Evolutionary conservation across 35 echinoderm and acorn worm genomes (phyloP), one percentile per base, ranked within the genome.

Genomic region (Chiridota heheva): DNA sequence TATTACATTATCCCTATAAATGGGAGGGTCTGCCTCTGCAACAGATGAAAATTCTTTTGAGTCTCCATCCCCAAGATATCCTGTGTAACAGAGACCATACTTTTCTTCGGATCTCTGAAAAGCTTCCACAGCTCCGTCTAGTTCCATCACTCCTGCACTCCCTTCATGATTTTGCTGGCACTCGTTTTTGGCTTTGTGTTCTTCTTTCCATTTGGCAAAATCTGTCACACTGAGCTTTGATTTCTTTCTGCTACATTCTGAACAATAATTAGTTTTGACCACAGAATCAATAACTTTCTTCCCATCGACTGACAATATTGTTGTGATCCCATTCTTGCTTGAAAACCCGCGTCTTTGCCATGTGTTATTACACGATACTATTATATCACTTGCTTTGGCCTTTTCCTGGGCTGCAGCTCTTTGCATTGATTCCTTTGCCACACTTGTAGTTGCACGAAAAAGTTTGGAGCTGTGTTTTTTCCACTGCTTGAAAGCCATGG

Each of bases 291-390:
- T 2, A 42, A 74, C 70, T 26, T 74, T 74, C 44, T 74, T 74
- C 25, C 70, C 70, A 49, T 29, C 37, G 4, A 74, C 70, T 20
- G 27, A 36, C 10, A 74, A 27, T 2, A 17, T 36, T n/a, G 70
- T 74, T 74, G 70, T 40, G 38, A 74, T 49, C 22, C 70, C 70
- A 44, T 74, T 74, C 25, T 74, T 74, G 41, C 70, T 74, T 5
- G 40, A 4, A 28, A 74, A 74, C 24, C 70, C 70, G 4, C 70
- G 17, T 6, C 24, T 3, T 74, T 74, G 70, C 70, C 70, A 74
- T 16, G 70, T 74, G 27, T 40, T 40, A 26, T 74, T 44, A 26
- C 70, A 74, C 5, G 70, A 74, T 7, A 74, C 70, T 4, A 40
- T 43, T 16, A 74, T 49, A n/a, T 74, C 70, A 25, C 27, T 74